These are phyloP conservation scores for Drosophila paulistorum DNA, from an alignment of 1,140 invertebrate genomes.

Conservation along the genomic window DNA sequence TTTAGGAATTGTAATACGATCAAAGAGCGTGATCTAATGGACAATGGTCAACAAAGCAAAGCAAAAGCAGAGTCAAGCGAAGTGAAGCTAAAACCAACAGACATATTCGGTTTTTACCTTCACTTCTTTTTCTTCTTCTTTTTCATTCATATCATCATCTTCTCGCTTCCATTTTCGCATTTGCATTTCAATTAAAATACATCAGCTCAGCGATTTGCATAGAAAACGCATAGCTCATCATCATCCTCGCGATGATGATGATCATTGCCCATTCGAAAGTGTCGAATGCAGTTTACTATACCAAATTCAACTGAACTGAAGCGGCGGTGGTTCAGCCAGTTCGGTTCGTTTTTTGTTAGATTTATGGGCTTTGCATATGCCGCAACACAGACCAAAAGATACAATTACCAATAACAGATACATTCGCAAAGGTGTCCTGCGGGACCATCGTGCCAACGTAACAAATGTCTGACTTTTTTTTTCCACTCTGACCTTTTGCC, in stretches of 20 bases:
- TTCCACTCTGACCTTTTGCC: conserved; percentile 60
- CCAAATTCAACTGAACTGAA: neutral
- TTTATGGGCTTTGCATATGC: conserved; percentile 73
- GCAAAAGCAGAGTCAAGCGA: conserved; percentile 3
- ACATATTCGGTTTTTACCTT: conserved; percentile 2
- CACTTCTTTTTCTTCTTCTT: conserved; percentile 1
- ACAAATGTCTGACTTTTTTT: conserved; percentile 70
- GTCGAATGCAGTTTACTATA: conserved; percentile 46
- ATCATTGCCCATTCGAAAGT: conserved; percentile 34
- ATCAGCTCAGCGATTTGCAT: conserved; percentile 59
- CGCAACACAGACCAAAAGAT: conserved; percentile 37
- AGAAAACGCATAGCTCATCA: conserved; percentile 80
- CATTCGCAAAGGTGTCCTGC: conserved; percentile 56
- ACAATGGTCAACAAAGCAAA: conserved; percentile 30
- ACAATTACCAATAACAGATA: conserved; percentile 65
- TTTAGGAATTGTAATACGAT: conserved; percentile 55
- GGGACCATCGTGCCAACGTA: conserved; percentile 51
- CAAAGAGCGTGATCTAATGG: conserved; percentile 68
- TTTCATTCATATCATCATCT: conserved; percentile 32
- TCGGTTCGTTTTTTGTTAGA: conserved; percentile 29
- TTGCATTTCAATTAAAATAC: conserved; percentile 72
- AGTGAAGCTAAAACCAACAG: neutral
- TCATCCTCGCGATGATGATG: conserved; percentile 36
- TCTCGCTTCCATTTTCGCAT: conserved; percentile 40
- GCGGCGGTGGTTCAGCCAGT: neutral